Conservation (phyloP, 2,888 invertebrate genomes). For the Trachelus iudaicus region DNA sequence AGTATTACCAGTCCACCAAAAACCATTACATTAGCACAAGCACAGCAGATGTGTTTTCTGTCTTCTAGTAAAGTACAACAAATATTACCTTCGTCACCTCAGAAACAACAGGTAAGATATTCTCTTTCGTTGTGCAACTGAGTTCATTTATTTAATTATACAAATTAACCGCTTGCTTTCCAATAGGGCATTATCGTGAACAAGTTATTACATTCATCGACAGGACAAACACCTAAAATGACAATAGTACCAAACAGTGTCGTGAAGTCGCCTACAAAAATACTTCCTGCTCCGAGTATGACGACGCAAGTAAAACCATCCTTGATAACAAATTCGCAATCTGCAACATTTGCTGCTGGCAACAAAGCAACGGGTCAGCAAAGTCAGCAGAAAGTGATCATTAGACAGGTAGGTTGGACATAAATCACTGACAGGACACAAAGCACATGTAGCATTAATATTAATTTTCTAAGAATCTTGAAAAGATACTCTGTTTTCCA, state of each 20-base stretch:
- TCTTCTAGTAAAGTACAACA: constrained; percentile 67
- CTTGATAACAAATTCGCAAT: constrained; percentile 48
- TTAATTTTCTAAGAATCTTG: no score
- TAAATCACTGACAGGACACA: not conserved
- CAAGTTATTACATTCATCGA: constrained; percentile 65
- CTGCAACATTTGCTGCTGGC: constrained; percentile 43
- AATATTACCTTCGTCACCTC: constrained; percentile 60
- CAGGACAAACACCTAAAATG: constrained; percentile 58
- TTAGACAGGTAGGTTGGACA: constrained; percentile 62
- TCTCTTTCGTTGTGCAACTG: constrained; percentile 8
- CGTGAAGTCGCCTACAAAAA: constrained; percentile 77
- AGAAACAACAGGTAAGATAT: constrained; percentile 48
- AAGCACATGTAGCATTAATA: no score
- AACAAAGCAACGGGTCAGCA: constrained; percentile 55
- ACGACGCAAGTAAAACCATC: constrained; percentile 52
- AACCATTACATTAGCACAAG: constrained; percentile 74
- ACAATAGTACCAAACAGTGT: constrained; percentile 62
- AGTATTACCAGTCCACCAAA: constrained; percentile 67
- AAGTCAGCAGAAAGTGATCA: constrained; percentile 69
- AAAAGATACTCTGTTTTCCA: no score
- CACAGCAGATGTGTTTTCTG: constrained; percentile 73
- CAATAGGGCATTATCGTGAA: constrained; percentile 66
- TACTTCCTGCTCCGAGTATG: constrained; percentile 72
- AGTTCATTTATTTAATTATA: constrained; percentile 49
- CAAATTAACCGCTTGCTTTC: not conserved